Evolutionary conservation across 2,797 vertebrate species (phyloP).

Genomic region (Allobates femoralis): DNA sequence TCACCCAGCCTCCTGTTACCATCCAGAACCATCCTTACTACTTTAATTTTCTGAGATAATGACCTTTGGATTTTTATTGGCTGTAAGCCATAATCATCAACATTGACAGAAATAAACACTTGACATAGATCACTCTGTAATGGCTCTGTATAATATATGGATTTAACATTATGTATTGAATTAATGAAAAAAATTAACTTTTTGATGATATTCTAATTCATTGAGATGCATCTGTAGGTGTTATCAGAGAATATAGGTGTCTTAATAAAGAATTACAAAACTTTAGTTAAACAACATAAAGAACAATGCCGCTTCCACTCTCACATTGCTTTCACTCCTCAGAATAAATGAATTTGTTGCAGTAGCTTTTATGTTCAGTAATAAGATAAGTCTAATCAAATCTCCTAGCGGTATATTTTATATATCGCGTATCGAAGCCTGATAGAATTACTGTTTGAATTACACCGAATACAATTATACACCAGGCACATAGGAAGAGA

Average conservation of each 20-base stretch:
- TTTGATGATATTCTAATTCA: no score
- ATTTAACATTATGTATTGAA: no score
- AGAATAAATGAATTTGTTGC: constrained; percentile 29
- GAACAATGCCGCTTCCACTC: background rate
- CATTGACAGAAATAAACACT: no score
- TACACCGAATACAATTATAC: constrained; percentile 54
- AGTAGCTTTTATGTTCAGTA: constrained; percentile 4
- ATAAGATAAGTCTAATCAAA: constrained; percentile 46
- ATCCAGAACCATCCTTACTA: no score
- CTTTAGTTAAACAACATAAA: background rate
- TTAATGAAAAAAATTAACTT: no score
- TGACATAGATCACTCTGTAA: no score
- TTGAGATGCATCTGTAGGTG: no score
- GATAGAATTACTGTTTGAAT: constrained; percentile 39
- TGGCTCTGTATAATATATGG: no score
- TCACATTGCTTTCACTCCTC: background rate
- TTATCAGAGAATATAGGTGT: constrained; percentile 8
- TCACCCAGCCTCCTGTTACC: no score
- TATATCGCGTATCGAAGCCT: constrained; percentile 46
- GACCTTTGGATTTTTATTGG: no score
- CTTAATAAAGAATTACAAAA: background rate
- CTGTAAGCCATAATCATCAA: no score
- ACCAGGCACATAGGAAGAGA: constrained; percentile 28
- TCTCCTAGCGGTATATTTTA: constrained; percentile 26
- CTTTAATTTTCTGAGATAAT: no score